phyloP scores from a whole-genome alignment of 2,888 invertebrate species.

The Frankliniella fusca region DNA sequence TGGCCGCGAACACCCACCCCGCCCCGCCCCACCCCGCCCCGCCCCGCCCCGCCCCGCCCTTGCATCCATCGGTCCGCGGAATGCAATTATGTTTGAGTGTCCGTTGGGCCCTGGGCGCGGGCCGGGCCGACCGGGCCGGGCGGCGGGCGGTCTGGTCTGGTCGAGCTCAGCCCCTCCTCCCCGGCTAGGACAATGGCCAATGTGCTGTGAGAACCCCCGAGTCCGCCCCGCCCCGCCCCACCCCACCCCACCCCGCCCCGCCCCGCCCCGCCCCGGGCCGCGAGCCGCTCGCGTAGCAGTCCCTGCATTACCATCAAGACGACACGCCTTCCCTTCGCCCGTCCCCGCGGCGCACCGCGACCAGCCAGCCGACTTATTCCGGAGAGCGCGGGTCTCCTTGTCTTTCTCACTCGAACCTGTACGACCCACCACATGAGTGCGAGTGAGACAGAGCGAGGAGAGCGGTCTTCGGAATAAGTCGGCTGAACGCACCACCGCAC shows the following conservation, averaged over 20 bases:
- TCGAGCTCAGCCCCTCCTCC: background rate
- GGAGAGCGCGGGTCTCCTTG: too few species aligned
- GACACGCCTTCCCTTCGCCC: background rate
- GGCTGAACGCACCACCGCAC: too few species aligned
- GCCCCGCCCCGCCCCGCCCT: too few species aligned
- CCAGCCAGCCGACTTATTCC: too few species aligned
- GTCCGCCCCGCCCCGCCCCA: background rate
- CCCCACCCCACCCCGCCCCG: background rate
- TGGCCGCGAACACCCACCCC: too few species aligned
- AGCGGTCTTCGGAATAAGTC: too few species aligned
- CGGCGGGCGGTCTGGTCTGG: background rate
- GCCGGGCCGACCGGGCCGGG: background rate
- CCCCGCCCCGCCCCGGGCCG: background rate
- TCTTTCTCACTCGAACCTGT: too few species aligned
- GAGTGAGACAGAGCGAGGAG: too few species aligned
- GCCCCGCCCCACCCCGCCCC: too few species aligned
- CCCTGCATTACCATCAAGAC: background rate
- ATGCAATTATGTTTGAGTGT: too few species aligned
- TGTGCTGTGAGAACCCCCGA: background rate
- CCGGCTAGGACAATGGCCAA: constrained; percentile 9
- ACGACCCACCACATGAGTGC: too few species aligned
- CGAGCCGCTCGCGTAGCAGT: background rate
- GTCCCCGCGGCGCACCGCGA: background rate
- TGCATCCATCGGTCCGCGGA: too few species aligned
- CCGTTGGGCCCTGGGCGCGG: background rate